Conservation (phyloP, 2,797 vertebrate genomes). For the Salmo trutta region DNA sequence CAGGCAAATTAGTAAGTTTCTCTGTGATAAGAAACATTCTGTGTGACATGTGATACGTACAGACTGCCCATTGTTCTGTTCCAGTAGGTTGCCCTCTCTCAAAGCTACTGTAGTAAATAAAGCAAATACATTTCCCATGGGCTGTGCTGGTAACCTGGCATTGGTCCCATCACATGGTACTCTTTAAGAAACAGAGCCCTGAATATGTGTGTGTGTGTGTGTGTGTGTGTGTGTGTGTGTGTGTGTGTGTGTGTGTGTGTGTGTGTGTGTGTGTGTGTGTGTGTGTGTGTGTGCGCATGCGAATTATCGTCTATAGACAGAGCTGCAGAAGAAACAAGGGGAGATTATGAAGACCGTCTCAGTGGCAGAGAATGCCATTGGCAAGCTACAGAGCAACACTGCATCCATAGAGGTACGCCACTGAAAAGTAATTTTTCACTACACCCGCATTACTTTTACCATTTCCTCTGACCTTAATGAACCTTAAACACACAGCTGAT, state of each 20-base stretch:
- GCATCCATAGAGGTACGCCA: conserved; percentile 69
- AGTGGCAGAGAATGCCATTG: conserved; percentile 68
- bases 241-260: conserved; percentile 1
- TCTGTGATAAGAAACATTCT: background rate
- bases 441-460: background rate
- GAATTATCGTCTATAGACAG: conserved; percentile 56
- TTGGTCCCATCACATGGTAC: background rate
- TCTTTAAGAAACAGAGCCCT: conserved; percentile 6
- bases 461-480: background rate
- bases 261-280: background rate
- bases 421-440: background rate
- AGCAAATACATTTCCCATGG: background rate
- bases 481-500: background rate
- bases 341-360: conserved; percentile 65
- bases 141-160: background rate
- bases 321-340: conserved; percentile 61
- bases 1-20: background rate
- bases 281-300: conserved; percentile 3
- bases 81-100: background rate
- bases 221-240: background rate
- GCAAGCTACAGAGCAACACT: conserved; percentile 73
- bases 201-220: background rate
- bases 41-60: conserved; percentile 1
- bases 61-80: background rate
- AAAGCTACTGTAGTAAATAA: background rate